Evolutionary conservation across 2,797 vertebrate genomes (phyloP), one percentile per base, ranked within the genome.

Genomic region (Galago senegalensis): DNA sequence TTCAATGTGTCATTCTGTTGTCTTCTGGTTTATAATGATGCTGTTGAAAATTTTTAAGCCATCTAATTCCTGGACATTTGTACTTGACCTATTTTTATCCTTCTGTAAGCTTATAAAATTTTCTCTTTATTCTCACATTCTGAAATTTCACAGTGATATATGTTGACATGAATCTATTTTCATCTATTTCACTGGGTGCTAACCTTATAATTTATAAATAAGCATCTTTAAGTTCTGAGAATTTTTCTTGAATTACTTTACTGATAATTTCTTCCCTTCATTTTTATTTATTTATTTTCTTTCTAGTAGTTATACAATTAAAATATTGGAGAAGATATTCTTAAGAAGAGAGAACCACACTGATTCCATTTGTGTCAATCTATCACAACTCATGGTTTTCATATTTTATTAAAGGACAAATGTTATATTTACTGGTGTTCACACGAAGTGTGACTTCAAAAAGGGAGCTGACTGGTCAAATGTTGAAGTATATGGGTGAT

Each of bases 121-220:
- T 92, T 94, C 56, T 69, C 31, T 92, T 92, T 88, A 3, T 70
- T 84, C 27, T 20, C 31, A 69, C 4, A 34, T 72, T 87, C 34
- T 80, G 49, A 92, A 95, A 61, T 87, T 92, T 87, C 53, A 72
- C 7, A n/a, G 7, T 80, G 43, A 69, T 43, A 1, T 86, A 49
- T 81, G 37, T 67, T 70, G 18, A 18, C 53, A 43, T 43, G 20
- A 81, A 17, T 72, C 43, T 89, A 58, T 81, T 82, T 77, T 92
- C 37, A 75, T 75, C 16, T 53, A 3, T 72, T 90, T 87, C 43
- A 7, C 20, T 84, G 43, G 31, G 29, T 93, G 34, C 3, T 84
- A 79, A 31, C 4, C 20, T 46, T 97, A 49, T 88, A 65, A 53
- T 86, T 40, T 53, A 58, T 75, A 89, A 75, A 60, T 67, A 88